Conservation (phyloP, 2,797 vertebrate genomes). For the Leptatherina wallacei region DNA sequence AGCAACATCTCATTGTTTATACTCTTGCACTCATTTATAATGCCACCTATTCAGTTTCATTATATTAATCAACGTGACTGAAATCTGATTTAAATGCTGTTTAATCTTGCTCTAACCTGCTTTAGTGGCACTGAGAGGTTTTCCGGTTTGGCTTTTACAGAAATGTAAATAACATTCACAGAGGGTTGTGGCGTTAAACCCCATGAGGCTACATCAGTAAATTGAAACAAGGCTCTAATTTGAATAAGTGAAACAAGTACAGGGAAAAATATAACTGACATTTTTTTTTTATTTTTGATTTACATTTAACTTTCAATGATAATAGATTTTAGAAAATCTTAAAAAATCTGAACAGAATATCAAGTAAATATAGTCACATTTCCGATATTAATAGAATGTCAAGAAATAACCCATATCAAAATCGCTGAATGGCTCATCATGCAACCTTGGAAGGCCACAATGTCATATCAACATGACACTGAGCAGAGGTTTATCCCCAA, state of each 20-base stretch:
- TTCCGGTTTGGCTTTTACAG: conserved; percentile 25
- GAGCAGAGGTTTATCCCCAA: conserved; percentile 70
- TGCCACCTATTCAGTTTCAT: conserved; percentile 16
- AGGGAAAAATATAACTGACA: conserved; percentile 37
- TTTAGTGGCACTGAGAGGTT: conserved; percentile 25
- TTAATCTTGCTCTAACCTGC: conserved; percentile 42
- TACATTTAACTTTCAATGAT: conserved; percentile 28
- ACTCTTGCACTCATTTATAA: conserved; percentile 10
- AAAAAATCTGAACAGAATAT: conserved; percentile 16
- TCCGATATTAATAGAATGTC: not conserved
- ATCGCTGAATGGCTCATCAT: conserved; percentile 47
- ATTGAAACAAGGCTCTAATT: conserved; percentile 61
- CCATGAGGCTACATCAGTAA: conserved; percentile 43
- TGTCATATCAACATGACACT: conserved; percentile 47
- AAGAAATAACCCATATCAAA: conserved; percentile 44
- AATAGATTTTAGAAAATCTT: conserved; percentile 11
- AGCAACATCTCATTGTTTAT: conserved; percentile 13
- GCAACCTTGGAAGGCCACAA: conserved; percentile 44
- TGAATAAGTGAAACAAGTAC: conserved; percentile 52
- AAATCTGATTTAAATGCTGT: conserved; percentile 25
- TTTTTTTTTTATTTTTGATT: conserved; percentile 36
- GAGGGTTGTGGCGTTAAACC: conserved; percentile 46
- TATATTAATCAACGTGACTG: conserved; percentile 16
- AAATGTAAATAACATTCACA: conserved; percentile 56
- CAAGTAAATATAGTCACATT: conserved; percentile 18